These are phyloP conservation scores for Actenoides lindsayi DNA, from an alignment of 2,113 vertebrate species.

Conservation along the genomic window DNA sequence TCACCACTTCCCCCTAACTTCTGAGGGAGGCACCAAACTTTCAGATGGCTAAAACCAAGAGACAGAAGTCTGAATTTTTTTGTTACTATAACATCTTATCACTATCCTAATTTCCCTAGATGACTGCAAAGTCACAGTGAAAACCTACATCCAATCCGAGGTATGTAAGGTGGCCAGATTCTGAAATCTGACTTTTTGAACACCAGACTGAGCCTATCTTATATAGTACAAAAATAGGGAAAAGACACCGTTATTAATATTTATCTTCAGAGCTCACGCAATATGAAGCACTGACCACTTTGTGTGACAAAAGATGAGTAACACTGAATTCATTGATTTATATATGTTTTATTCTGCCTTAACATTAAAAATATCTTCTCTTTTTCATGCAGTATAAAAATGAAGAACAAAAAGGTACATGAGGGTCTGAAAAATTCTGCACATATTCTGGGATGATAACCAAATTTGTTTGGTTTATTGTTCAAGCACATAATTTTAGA, in stretches of 20 bases:
- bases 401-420: not conserved
- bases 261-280: not conserved
- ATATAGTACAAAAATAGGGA: not conserved
- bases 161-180: not conserved
- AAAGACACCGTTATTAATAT: not conserved
- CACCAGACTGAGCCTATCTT: not conserved
- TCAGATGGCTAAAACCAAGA: not conserved
- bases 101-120: not conserved
- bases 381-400: not conserved
- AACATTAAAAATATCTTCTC: not conserved
- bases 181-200: not conserved
- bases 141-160: not conserved
- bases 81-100: not conserved
- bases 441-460: not conserved
- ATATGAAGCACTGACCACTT: not conserved
- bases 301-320: not conserved
- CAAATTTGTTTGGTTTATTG: not conserved
- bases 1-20: not conserved
- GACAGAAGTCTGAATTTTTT: not conserved
- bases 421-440: not conserved
- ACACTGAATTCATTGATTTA: not conserved
- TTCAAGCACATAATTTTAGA: not conserved
- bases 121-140: not conserved
- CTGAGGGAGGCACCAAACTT: not conserved
- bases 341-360: not conserved